Base-by-base conservation (phyloP, 2,113 vertebrate species). In the Mesitornis unicolor region DNA sequence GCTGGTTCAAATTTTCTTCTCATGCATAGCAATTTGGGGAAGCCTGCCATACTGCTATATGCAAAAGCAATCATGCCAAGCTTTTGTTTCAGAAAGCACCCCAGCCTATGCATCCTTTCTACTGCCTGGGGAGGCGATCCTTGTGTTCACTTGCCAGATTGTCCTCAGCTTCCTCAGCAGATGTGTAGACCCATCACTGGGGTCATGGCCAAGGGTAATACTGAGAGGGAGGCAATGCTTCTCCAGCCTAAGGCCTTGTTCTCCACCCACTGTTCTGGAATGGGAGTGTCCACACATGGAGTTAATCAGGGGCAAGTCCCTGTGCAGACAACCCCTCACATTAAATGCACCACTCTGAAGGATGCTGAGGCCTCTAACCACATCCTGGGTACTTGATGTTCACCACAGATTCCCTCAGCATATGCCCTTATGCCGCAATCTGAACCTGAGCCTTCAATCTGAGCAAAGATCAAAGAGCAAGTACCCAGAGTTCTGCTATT, bases 1-100 rank as follows among this genome's bases (percentile, higher is more conserved):
- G 90, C 76, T 87, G 93, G 59, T 84, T 96, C 51, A 35, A 95
- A 84, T 97, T 94, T 96, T 96, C 40, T 90, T 90, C 77, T 93
- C 71, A 83, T 75, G 90, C 67, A 89, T 45, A 89, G 95, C 67
- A 63, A 35, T 80, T 38, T 86, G 82, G 38, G 67, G 70, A 93
- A 95, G 75, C 16, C 33, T 94, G 82, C 71, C 87, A 90, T 59
- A 56, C 15, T 81, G 54, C 54, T 80, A 13, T 57, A 90, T 74
- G 78, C 36, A 85, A 91, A 95, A 73, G 70, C 36, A 76, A 80
- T 88, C 54, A 63, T 80, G 45, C 59, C 92, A 95, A 35, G 24
- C 42, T 65, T 96, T 92, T 90, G n/a, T 90, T 94, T 88, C 60
- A 36, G 68, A 56, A 7, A 40, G 24, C 26, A 59, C 24, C 45